A percentile compares a stretch with the other conserved stretches of the same genome.
Conservation (phyloP, 2,888 invertebrate genomes). For the Platynereis dumerilii region DNA sequence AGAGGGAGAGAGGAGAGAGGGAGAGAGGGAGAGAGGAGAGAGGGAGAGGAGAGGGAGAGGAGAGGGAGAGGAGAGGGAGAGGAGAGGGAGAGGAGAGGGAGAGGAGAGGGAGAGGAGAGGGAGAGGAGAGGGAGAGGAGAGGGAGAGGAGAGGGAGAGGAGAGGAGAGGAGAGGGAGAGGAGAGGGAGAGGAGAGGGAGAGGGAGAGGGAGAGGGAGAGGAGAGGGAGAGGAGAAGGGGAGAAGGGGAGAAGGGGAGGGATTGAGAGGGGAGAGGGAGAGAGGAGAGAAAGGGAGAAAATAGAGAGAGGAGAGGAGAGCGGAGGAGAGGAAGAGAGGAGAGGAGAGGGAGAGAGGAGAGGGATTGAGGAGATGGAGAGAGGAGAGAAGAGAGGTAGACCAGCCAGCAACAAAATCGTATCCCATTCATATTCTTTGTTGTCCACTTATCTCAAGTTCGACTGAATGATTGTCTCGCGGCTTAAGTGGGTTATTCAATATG, state of each 20-base stretch:
- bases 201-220: slow-evolving; percentile 5
- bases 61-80: not conserved
- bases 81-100: slow-evolving; percentile 12
- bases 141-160: slow-evolving; percentile 20
- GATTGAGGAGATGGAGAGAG: too few relatives aligned
- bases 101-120: slow-evolving; percentile 25
- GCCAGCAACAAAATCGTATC: too few relatives aligned
- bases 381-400: too few relatives aligned
- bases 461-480: too few relatives aligned
- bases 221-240: not conserved
- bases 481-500: too few relatives aligned
- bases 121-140: slow-evolving; percentile 29
- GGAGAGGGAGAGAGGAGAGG: not conserved
- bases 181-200: not conserved
- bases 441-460: too few relatives aligned
- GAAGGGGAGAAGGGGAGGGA: slow-evolving; percentile 22
- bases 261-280: too few relatives aligned
- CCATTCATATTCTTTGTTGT: too few relatives aligned
- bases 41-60: not conserved
- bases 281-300: slow-evolving; percentile 18
- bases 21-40: not conserved
- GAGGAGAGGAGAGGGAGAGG: slow-evolving; percentile 10
- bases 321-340: not conserved
- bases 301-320: slow-evolving; percentile 1
- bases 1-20: not conserved